Evolutionary conservation across 2,888 invertebrate species (phyloP).

Genomic region (Nomada flava): DNA sequence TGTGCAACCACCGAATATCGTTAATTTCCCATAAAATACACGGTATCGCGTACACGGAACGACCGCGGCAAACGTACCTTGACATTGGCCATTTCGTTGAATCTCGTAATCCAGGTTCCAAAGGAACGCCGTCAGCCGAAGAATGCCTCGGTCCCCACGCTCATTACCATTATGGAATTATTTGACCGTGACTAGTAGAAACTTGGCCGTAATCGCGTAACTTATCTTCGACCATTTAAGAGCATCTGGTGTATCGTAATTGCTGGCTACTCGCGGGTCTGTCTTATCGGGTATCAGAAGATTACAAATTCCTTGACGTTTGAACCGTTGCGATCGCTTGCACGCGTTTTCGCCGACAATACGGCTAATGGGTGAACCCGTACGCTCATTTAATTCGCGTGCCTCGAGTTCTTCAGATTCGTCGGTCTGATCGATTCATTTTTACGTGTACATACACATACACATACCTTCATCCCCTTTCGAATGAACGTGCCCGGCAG

Average conservation of each 20-base stretch:
- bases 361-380: slow-evolving; percentile 30
- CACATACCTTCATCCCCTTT: too few relatives aligned
- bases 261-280: slow-evolving; percentile 39
- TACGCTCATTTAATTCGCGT: slow-evolving; percentile 47
- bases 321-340: slow-evolving; percentile 45
- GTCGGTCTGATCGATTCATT: slow-evolving; percentile 12
- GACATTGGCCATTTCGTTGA: not conserved
- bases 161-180: slow-evolving; percentile 43
- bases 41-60: not conserved
- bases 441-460: not conserved
- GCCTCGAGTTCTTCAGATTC: slow-evolving; percentile 36
- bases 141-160: slow-evolving; percentile 16
- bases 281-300: slow-evolving; percentile 52
- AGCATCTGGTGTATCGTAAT: slow-evolving; percentile 54
- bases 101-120: not conserved
- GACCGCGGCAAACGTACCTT: not conserved
- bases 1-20: not conserved
- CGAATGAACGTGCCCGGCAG: not conserved
- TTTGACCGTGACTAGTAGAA: slow-evolving; percentile 38
- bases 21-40: not conserved
- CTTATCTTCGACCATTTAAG: slow-evolving; percentile 52
- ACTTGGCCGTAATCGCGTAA: slow-evolving; percentile 36
- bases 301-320: slow-evolving; percentile 61
- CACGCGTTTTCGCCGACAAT: slow-evolving; percentile 43
- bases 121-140: not conserved